Percentiles rank a stretch among this genome's conserved stretches.
These are phyloP conservation scores for Pseudomyrmex gracilis DNA, from an alignment of 1,140 invertebrate genomes.

Conservation along the genomic window DNA sequence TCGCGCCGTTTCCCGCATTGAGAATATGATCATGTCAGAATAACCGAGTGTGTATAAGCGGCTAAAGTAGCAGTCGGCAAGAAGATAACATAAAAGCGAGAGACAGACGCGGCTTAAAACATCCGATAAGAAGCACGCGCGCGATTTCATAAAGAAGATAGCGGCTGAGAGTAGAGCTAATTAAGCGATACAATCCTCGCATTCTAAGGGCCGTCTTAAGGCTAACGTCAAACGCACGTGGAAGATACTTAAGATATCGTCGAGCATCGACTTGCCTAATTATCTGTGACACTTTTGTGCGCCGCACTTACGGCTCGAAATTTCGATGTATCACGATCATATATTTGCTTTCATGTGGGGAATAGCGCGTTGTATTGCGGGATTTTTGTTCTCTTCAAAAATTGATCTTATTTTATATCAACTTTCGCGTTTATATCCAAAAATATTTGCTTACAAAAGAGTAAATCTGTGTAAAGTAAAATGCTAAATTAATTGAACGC, in stretches of 20 bases:
- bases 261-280: slow-evolving; percentile 73
- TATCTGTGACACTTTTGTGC: slow-evolving; percentile 68
- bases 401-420: too few species aligned
- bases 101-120: slow-evolving; percentile 63
- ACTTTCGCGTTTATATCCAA: too few species aligned
- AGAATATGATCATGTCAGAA: slow-evolving; percentile 25
- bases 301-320: slow-evolving; percentile 2
- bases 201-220: slow-evolving; percentile 70
- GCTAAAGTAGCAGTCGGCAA: slow-evolving; percentile 53
- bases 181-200: slow-evolving; percentile 80
- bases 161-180: slow-evolving; percentile 73
- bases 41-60: slow-evolving; percentile 46
- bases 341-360: background rate
- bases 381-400: background rate
- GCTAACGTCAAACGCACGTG: slow-evolving; percentile 75
- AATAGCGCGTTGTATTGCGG: background rate
- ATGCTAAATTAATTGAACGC: too few species aligned
- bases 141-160: slow-evolving; percentile 80
- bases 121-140: slow-evolving; percentile 75
- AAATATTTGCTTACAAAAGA: too few species aligned
- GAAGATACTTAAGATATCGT: slow-evolving; percentile 77
- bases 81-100: slow-evolving; percentile 53
- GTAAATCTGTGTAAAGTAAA: too few species aligned
- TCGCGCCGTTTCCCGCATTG: background rate
- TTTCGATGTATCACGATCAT: background rate